Percentiles rank a stretch among this genome's conserved stretches.
Conservation (phyloP, 92 coral and sea anemone genomes). For the Paragorgia papillata region DNA sequence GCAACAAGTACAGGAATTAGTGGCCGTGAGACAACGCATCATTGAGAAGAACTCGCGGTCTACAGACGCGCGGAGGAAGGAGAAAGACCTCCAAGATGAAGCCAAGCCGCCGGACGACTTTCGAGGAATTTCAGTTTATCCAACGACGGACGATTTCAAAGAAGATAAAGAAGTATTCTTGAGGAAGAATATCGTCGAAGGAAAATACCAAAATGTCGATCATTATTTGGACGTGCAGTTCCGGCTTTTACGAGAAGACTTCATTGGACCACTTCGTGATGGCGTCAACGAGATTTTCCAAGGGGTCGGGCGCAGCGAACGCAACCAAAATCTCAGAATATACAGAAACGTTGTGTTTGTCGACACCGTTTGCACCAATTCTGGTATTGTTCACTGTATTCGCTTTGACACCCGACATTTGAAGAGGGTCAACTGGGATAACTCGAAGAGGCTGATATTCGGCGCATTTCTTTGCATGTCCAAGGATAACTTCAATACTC, state of each 20-base stretch:
- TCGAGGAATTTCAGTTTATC: constrained; percentile 66
- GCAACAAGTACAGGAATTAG: constrained; percentile 48
- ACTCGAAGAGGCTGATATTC: constrained; percentile 70
- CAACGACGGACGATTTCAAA: constrained; percentile 63
- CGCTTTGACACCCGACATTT: constrained; percentile 53
- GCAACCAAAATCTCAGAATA: constrained; percentile 69
- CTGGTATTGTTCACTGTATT: constrained; percentile 71
- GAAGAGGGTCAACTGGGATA: constrained; percentile 75
- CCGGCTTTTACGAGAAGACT: constrained; percentile 82
- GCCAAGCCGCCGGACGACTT: constrained; percentile 81
- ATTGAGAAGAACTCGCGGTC: constrained; percentile 49
- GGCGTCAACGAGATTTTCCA: constrained; percentile 74
- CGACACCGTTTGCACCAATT: constrained; percentile 61
- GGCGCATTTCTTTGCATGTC: constrained; percentile 91
- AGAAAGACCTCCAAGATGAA: constrained; percentile 45
- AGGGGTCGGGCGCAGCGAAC: constrained; percentile 53
- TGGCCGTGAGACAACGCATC: constrained; percentile 46
- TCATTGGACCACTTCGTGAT: constrained; percentile 80
- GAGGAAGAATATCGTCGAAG: constrained; percentile 66
- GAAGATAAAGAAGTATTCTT: constrained; percentile 63
- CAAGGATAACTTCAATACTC: constrained; percentile 69
- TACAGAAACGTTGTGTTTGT: constrained; percentile 58
- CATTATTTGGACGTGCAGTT: constrained; percentile 92
- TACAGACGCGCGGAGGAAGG: constrained; percentile 4
- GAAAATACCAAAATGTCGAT: constrained; percentile 65